Evolutionary conservation across 2,797 vertebrate species (phyloP), one percentile per base, ranked within the genome.

Genomic region (Acestrorhynchus altus): DNA sequence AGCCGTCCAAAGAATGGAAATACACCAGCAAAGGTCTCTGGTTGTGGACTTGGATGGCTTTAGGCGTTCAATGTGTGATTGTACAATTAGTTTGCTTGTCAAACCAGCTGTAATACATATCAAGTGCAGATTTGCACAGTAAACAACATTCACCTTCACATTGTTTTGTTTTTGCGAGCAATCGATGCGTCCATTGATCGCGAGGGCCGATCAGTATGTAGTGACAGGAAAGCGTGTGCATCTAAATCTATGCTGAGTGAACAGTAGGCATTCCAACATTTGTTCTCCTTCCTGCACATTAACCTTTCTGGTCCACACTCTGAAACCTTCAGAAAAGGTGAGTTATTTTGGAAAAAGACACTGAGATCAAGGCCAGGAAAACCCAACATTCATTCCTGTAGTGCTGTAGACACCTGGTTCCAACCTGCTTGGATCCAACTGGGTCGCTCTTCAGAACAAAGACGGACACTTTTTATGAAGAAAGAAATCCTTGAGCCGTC

Each of bases 241-340:
- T 35, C 26, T 60, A 35, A 60, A 60, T 60, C 28, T 60, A 60
- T 60, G 57, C 7, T 35, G 28, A 60, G 57, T 35, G 57, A 28
- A 60, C 57, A 60, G 57, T 60, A 60, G 56, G 56, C 26, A 31
- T 31, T 59, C 15, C 15, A 13, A 57, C n/a, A n/a, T n/a, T n/a
- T 8, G 24, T 7, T 12, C 20, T 26, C n/a, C 16, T 10, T 24
- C 24, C 51, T 9, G 1, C 54, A 57, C 54, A 57, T 28, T 59
- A 16, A 8, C 13, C 4, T 6, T 31, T 15, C 24, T 59, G 56
- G 56, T 8, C 24, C 12, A 26, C 11, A 12, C 24, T 59, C 56
- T 35, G 15, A 35, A 31, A 31, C 7, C 57, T 31, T 28, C 24
- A 59, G 28, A 1, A 28, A 60, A 60, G 57, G 28, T 18, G 28